Base-by-base conservation (phyloP, 2,797 vertebrate species). In the Antennarius maculatus region DNA sequence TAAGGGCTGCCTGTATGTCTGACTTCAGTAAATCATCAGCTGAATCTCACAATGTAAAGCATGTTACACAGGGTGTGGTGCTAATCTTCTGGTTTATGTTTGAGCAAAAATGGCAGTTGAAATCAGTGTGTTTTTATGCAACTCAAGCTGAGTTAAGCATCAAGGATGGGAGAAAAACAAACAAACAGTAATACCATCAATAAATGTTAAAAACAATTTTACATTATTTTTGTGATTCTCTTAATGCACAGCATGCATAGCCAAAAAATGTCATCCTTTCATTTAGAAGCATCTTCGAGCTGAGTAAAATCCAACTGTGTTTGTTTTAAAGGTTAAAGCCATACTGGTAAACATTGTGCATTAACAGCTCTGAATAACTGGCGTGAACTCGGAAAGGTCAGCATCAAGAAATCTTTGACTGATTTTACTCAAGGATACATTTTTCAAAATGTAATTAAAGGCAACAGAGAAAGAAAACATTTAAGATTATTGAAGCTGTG, bases 371-470 rank as follows among this genome's bases (percentile, higher is more conserved):
- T 23, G 56, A 67, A 60, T 41, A 52, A 28, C 10, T 10, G 5
- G 5, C 46, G 7, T 16, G 5, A 50, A 60, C 34, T 43, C 55
- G 11, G 27, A 53, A 61, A 57, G 52, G 58, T 42, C n/a, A 59
- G n/a, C 28, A 27, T 9, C 31, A 54, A 52, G 7, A 66, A 64
- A 76, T 55, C 18, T 43, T 62, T 46, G 28, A 51, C 53, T 11
- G 48, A 66, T 59, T 17, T 54, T 54, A 66, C 54, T 75, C 73
- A 55, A 14, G 59, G 74, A 63, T 70, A 54, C 37, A 73, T 76
- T 84, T 84, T 66, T 69, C 54, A 28, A 78, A 68, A 74, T 63
- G 65, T 80, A 83, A 85, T 81, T 80, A 84, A 83, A 75, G 37
- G 39, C 28, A 75, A 57, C 53, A 65, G 59, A 65, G 41, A 69